A percentile compares a stretch with the other conserved stretches of the same genome.
Conservation (phyloP, 2,888 invertebrate species). For the Rhorus exstirpatorius region DNA sequence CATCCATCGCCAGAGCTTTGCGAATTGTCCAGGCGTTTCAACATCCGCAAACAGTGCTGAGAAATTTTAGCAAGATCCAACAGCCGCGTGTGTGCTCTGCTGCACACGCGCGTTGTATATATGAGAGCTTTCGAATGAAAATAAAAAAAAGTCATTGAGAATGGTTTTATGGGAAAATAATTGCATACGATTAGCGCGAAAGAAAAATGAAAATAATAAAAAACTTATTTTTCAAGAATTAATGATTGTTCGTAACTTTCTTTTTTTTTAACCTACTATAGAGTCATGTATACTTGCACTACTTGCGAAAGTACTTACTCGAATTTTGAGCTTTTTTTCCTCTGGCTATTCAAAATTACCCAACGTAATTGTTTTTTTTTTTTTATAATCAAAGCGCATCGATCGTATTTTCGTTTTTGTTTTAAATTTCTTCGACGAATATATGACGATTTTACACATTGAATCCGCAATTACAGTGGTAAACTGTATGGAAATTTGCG, state of each 20-base stretch:
- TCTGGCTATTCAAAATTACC: no score
- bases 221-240: not conserved
- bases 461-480: no score
- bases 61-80: conserved; percentile 37
- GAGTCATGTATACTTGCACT: no score
- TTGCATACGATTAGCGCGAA: not conserved
- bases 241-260: not conserved
- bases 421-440: no score
- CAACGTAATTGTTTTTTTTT: no score
- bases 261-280: no score
- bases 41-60: conserved; percentile 39
- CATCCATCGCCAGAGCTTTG: conserved; percentile 34
- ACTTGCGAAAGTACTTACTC: no score
- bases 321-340: no score
- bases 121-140: conserved; percentile 17
- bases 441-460: no score
- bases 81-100: not conserved
- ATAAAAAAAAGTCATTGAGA: not conserved
- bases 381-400: no score
- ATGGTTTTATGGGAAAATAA: not conserved
- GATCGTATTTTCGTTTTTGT: no score
- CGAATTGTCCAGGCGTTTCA: conserved; percentile 49
- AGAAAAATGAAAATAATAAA: not conserved
- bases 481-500: no score
- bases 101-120: not conserved